Evolutionary conservation across 2,797 vertebrate species (phyloP).

Genomic region (Jordanella pulchra): DNA sequence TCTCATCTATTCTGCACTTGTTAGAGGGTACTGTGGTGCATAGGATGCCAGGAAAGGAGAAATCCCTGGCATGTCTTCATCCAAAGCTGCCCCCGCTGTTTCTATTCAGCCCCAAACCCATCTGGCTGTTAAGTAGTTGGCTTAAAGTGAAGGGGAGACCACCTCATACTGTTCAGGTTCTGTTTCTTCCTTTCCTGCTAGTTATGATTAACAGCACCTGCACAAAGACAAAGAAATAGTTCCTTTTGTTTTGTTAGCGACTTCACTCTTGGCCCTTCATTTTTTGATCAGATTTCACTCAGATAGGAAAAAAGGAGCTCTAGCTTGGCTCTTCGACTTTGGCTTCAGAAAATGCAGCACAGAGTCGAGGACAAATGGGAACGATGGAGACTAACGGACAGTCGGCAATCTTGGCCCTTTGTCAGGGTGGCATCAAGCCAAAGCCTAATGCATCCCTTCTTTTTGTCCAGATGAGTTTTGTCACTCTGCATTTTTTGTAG

Average conservation of each 20-base stretch:
- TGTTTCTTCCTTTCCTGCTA: not conserved
- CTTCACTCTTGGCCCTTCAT: constrained; percentile 47
- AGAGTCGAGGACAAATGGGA: constrained; percentile 62
- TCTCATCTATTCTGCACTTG: constrained; percentile 74
- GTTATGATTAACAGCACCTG: constrained; percentile 32
- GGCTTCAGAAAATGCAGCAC: constrained; percentile 60
- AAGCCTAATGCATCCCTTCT: constrained; percentile 77
- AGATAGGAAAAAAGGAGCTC: constrained; percentile 28
- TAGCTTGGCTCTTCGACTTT: constrained; percentile 61
- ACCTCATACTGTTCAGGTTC: constrained; percentile 55
- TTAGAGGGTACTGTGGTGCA: constrained; percentile 64
- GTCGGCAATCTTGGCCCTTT: constrained; percentile 63
- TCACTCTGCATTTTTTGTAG: constrained; percentile 48
- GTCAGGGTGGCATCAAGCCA: constrained; percentile 86
- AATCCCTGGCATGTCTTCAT: constrained; percentile 65
- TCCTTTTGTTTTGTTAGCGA: constrained; percentile 7
- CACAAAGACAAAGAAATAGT: constrained; percentile 21
- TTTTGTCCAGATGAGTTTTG: constrained; percentile 69
- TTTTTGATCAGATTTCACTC: constrained; percentile 49
- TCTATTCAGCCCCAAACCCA: constrained; percentile 74
- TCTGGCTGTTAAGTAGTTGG: constrained; percentile 75
- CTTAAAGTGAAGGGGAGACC: constrained; percentile 58
- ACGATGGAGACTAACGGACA: constrained; percentile 47
- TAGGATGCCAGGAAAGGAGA: constrained; percentile 75
- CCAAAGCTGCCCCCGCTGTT: constrained; percentile 74